Conservation (phyloP, 2,797 vertebrate genomes). For the Loriculus beryllinus region DNA sequence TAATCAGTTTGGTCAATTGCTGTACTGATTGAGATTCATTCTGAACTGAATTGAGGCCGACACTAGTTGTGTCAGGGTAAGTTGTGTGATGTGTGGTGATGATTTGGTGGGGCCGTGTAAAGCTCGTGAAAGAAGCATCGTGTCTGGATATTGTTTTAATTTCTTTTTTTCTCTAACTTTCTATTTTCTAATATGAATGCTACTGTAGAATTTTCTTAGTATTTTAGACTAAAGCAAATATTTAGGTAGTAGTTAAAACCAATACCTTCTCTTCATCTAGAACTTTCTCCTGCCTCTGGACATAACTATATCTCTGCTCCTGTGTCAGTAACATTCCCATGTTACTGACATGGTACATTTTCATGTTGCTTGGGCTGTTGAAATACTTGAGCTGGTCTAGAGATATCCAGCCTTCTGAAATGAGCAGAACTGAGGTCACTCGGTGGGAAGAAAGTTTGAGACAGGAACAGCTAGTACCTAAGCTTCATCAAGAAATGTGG, state of each 20-base stretch:
- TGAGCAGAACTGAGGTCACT: rapidly evolving
- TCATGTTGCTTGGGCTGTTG: rapidly evolving
- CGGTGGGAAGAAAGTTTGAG: neutral
- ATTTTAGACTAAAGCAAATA: neutral
- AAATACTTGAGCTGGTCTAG: neutral
- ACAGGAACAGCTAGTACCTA: neutral
- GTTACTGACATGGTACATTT: neutral
- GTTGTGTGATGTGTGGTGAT: neutral
- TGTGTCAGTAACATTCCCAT: rapidly evolving
- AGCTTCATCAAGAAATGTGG: neutral
- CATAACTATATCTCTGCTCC: rapidly evolving
- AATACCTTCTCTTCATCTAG: neutral
- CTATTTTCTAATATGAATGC: rapidly evolving
- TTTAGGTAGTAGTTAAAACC: neutral
- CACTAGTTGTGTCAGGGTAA: neutral
- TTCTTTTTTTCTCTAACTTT: neutral
- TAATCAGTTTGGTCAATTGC: neutral
- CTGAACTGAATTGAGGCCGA: neutral
- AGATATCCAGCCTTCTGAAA: neutral
- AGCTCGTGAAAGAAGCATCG: neutral
- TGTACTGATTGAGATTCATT: neutral
- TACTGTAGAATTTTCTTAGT: neutral
- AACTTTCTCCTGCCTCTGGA: neutral
- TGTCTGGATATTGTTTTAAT: neutral
- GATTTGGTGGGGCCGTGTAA: neutral